phyloP scores from a whole-genome alignment of 2,113 vertebrate genomes.

The Camelus dromedarius region DNA sequence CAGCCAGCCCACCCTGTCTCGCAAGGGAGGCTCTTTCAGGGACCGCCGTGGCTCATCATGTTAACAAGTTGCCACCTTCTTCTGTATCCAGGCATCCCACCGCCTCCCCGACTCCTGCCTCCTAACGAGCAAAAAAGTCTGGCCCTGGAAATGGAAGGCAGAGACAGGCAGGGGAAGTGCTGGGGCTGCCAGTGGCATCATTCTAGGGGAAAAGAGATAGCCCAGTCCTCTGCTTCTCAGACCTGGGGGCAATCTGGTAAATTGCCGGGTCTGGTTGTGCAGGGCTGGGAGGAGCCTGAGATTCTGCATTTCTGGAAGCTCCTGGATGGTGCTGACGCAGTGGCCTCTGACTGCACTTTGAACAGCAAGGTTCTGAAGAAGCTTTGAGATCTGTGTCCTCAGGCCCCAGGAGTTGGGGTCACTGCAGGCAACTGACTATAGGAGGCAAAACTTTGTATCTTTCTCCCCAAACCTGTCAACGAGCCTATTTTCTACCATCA shows the following conservation, averaged over 20 bases:
- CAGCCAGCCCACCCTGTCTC: not conserved
- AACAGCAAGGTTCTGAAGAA: not conserved
- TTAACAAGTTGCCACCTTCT: not conserved
- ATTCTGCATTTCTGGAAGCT: not conserved
- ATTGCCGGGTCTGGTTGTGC: no score
- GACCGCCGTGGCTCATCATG: not conserved
- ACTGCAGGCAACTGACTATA: not conserved
- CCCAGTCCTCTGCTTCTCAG: not conserved
- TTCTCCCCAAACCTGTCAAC: not conserved
- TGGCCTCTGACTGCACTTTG: not conserved
- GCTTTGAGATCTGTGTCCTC: not conserved
- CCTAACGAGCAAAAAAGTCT: not conserved
- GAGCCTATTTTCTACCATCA: not conserved
- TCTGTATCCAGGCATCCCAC: not conserved
- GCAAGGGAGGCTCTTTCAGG: not conserved
- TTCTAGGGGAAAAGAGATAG: not conserved
- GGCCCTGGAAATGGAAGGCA: not conserved
- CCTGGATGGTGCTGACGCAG: accelerated
- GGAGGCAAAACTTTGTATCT: not conserved
- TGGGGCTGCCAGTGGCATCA: accelerated
- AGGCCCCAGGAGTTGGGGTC: not conserved
- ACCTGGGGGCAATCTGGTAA: accelerated
- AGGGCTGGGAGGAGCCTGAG: not conserved
- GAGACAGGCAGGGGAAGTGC: not conserved
- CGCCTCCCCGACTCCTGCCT: not conserved